These are phyloP conservation scores for Erythrocercus mccallii DNA, from an alignment of 2,113 vertebrate genomes.

Conservation along the genomic window DNA sequence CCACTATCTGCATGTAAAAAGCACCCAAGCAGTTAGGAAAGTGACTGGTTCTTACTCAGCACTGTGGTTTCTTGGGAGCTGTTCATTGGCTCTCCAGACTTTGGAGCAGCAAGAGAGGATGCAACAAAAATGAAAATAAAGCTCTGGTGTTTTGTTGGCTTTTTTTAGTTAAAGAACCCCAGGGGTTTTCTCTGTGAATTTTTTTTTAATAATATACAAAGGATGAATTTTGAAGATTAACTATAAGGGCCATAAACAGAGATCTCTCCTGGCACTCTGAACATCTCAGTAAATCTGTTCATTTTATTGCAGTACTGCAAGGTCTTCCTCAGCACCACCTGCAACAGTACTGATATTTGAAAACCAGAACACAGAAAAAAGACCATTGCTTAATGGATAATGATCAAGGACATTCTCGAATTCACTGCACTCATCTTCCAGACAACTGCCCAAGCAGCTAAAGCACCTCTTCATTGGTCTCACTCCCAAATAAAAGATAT, in stretches of 20 bases:
- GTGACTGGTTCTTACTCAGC: not conserved
- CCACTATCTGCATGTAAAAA: not conserved
- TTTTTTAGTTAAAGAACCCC: not conserved
- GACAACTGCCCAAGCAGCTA: not conserved
- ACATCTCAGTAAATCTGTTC: conserved; percentile 8
- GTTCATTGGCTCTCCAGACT: not conserved
- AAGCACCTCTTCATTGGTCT: not conserved
- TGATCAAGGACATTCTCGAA: not conserved
- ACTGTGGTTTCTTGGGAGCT: not conserved
- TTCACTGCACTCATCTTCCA: not conserved
- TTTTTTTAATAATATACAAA: not conserved
- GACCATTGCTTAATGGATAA: not conserved
- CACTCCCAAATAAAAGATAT: not conserved
- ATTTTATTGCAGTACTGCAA: conserved; percentile 5
- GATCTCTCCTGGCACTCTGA: not conserved
- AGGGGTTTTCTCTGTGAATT: not conserved
- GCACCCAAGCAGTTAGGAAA: not conserved
- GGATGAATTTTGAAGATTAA: not conserved
- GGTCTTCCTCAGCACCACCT: not conserved
- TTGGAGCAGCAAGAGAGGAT: not conserved
- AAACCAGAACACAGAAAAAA: not conserved
- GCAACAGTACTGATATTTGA: not conserved
- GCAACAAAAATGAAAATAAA: not conserved
- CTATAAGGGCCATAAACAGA: not conserved
- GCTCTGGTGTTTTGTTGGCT: not conserved